Conservation (phyloP, 1,140 invertebrate genomes). For the Rhynchophorus ferrugineus region DNA sequence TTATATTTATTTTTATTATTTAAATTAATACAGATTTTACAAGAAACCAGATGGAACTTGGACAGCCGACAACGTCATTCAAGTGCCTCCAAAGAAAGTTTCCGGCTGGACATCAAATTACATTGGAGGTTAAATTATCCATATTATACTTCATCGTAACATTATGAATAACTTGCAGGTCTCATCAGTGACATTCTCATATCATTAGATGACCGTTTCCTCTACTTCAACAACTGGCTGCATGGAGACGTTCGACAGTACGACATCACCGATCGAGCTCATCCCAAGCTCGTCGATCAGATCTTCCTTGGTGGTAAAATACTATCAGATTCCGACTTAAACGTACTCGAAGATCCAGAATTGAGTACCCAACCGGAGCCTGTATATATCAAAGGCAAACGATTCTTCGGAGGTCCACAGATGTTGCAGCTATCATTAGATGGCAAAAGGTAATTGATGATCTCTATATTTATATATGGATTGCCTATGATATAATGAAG, state of each 20-base stretch:
- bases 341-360: conserved; percentile 61
- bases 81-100: conserved; percentile 67
- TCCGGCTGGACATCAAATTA: conserved; percentile 48
- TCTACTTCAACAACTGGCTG: conserved; percentile 89
- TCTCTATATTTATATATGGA: too few relatives aligned
- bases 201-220: conserved; percentile 87
- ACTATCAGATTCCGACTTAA: conserved; percentile 51
- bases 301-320: conserved; percentile 81
- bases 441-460: conserved; percentile 60
- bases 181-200: conserved; percentile 91
- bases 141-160: too few relatives aligned
- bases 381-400: conserved; percentile 67
- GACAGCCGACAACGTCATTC: conserved; percentile 70
- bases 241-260: conserved; percentile 95
- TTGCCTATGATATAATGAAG: too few relatives aligned
- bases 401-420: conserved; percentile 79
- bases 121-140: too few relatives aligned
- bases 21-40: conserved; percentile 55
- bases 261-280: conserved; percentile 73
- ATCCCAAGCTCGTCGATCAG: conserved; percentile 76
- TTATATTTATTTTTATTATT: too few relatives aligned
- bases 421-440: conserved; percentile 96
- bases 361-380: conserved; percentile 60
- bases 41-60: conserved; percentile 57
- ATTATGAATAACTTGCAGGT: too few relatives aligned